Percentiles rank a stretch among this genome's conserved stretches.
Evolutionary conservation across 2,797 vertebrate species (phyloP).

Genomic region (Pogonophryne albipinna): DNA sequence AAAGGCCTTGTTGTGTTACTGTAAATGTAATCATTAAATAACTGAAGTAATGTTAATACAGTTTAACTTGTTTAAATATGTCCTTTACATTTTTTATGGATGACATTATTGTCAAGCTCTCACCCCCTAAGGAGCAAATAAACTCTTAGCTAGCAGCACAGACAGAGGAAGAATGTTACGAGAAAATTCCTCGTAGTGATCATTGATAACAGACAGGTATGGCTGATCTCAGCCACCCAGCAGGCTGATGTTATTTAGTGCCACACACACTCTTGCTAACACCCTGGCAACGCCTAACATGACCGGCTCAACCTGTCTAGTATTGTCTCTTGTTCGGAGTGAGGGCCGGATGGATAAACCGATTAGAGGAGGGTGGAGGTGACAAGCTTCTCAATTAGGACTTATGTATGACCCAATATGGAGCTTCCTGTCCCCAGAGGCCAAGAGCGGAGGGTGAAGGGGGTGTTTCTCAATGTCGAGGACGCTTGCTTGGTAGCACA

Average conservation of each 20-base stretch:
- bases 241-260: constrained; percentile 40
- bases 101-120: background rate
- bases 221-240: constrained; percentile 28
- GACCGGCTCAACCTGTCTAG: constrained; percentile 74
- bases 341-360: constrained; percentile 20
- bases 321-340: constrained; percentile 24
- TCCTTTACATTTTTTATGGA: background rate
- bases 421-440: constrained; percentile 7
- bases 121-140: background rate
- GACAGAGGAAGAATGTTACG: constrained; percentile 35
- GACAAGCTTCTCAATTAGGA: background rate
- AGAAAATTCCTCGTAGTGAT: constrained; percentile 28
- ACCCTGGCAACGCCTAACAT: constrained; percentile 60
- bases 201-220: constrained; percentile 5
- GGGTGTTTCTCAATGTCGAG: no score
- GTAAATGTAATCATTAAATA: background rate
- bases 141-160: background rate
- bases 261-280: constrained; percentile 56
- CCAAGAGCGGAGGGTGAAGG: background rate
- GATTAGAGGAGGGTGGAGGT: constrained; percentile 25
- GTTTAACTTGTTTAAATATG: background rate
- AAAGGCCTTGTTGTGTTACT: background rate
- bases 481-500: no score
- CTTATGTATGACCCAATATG: background rate
- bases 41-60: background rate